A percentile compares a stretch with the other conserved stretches of the same genome.
Evolutionary conservation across 2,888 invertebrate genomes (phyloP).

Genomic region (Poecilus cupreus): DNA sequence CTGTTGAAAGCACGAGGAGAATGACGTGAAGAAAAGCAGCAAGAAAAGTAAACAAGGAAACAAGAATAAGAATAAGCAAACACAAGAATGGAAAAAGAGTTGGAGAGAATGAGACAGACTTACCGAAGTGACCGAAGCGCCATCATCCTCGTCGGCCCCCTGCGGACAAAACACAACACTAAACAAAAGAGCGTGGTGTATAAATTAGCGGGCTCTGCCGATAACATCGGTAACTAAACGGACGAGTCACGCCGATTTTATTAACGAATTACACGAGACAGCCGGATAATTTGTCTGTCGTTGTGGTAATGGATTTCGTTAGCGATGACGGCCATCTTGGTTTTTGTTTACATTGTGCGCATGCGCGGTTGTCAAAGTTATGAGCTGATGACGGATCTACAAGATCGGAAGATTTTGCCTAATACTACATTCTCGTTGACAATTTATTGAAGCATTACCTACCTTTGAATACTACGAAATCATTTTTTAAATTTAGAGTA

Average conservation of each 20-base stretch:
- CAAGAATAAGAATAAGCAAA: conserved; percentile 60
- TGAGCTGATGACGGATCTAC: too few species aligned
- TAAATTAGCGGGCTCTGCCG: conserved; percentile 71
- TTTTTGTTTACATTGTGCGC: too few species aligned
- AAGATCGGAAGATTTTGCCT: too few species aligned
- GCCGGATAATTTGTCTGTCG: conserved; percentile 70
- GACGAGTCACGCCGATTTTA: conserved; percentile 72
- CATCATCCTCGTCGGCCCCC: conserved; percentile 84
- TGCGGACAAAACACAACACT: conserved; percentile 75
- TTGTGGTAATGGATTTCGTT: conserved; percentile 66
- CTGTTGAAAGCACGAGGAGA: conserved; percentile 27
- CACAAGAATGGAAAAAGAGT: conserved; percentile 60
- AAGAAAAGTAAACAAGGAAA: conserved; percentile 39
- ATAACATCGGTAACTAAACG: conserved; percentile 71
- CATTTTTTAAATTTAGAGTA: too few species aligned
- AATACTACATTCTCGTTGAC: too few species aligned
- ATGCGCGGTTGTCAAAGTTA: too few species aligned
- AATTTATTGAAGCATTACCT: too few species aligned
- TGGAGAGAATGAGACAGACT: conserved; percentile 71
- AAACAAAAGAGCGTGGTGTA: conserved; percentile 72
- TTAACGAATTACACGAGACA: conserved; percentile 70
- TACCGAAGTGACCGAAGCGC: conserved; percentile 82
- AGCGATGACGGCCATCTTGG: conserved; percentile 60
- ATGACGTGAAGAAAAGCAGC: conserved; percentile 41
- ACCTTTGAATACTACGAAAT: too few species aligned